phyloP scores from a whole-genome alignment of 2,797 vertebrate genomes.

The Cryptoprocta ferox region DNA sequence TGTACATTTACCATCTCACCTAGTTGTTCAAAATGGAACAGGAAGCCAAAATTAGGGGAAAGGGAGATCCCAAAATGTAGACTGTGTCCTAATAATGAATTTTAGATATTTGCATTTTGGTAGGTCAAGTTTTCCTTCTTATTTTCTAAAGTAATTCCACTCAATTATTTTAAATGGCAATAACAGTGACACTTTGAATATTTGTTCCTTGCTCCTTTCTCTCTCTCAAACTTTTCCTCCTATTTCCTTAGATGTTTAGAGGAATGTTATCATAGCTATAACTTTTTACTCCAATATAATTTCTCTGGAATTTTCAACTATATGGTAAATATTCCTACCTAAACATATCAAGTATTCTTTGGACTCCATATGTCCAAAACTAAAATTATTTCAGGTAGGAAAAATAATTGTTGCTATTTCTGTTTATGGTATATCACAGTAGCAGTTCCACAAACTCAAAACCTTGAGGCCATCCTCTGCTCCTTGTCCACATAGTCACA shows the following conservation, averaged over 20 bases:
- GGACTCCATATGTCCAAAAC: neutral
- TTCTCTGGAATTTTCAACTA: neutral
- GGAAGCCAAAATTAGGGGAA: neutral
- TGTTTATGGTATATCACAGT: neutral
- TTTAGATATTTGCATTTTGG: neutral
- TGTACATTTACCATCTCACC: neutral
- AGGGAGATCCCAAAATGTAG: neutral
- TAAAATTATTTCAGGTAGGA: neutral
- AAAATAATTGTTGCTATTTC: neutral
- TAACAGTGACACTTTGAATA: neutral
- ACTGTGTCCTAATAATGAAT: neutral
- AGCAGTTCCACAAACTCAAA: neutral
- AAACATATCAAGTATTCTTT: neutral
- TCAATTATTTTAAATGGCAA: neutral
- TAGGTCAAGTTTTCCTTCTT: neutral
- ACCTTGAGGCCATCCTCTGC: neutral
- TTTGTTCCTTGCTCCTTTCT: neutral
- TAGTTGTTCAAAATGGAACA: neutral
- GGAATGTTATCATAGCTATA: neutral
- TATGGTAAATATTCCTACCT: neutral
- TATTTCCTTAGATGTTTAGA: neutral
- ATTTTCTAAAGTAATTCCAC: neutral
- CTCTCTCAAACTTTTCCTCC: neutral
- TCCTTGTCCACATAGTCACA: neutral
- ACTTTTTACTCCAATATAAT: neutral